phyloP scores from a whole-genome alignment of 2,888 invertebrate species.

The Agrotis puta region DNA sequence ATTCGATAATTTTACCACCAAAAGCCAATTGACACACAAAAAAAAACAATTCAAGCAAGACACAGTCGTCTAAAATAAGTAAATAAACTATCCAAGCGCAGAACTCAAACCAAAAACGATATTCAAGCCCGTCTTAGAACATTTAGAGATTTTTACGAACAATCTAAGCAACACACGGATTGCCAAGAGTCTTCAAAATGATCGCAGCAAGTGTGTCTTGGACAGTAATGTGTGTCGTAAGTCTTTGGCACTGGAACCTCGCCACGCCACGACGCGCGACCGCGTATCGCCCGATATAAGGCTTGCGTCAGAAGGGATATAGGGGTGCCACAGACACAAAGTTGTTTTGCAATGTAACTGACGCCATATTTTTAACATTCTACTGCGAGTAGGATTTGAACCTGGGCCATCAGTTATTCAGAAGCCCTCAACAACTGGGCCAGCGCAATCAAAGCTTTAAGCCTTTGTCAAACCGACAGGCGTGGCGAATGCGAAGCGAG shows the following conservation, averaged over 20 bases:
- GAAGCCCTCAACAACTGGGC: too few relatives aligned
- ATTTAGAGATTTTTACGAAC: constrained; percentile 29
- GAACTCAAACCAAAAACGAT: constrained; percentile 46
- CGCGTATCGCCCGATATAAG: background rate
- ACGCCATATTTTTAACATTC: too few relatives aligned
- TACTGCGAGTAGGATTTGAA: too few relatives aligned
- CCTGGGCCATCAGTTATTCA: too few relatives aligned
- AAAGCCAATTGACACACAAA: background rate
- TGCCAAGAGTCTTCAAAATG: constrained; percentile 35
- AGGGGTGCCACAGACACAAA: constrained; percentile 5
- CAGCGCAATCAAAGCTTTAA: too few relatives aligned
- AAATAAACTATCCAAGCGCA: background rate
- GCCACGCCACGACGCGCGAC: constrained; percentile 47
- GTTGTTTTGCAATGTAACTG: background rate
- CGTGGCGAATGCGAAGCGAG: too few relatives aligned
- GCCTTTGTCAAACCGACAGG: too few relatives aligned
- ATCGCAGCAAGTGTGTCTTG: constrained; percentile 51
- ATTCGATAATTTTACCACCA: too few relatives aligned
- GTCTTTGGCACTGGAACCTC: constrained; percentile 50
- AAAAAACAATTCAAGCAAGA: background rate
- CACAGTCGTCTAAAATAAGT: background rate
- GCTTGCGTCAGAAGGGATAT: background rate
- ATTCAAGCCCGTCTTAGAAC: constrained; percentile 10
- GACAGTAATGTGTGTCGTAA: constrained; percentile 60
- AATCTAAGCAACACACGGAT: constrained; percentile 33